Conservation (phyloP, 2,113 vertebrate species). For the Misgurnus mizolepis region DNA sequence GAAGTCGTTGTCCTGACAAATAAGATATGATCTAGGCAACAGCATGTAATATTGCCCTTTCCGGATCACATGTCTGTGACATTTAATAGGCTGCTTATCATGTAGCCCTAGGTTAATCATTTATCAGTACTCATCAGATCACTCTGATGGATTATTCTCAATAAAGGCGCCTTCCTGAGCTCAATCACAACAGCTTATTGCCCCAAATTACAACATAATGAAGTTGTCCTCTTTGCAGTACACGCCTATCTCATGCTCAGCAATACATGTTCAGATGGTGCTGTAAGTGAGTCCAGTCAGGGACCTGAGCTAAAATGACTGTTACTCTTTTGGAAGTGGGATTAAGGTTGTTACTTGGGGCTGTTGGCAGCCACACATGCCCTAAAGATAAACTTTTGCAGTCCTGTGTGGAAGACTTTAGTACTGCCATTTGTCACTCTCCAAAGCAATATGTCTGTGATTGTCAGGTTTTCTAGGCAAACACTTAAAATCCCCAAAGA, state of each 20-base stretch:
- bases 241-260: slow-evolving; percentile 48
- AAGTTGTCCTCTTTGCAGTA: slow-evolving; percentile 28
- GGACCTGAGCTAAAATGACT: slow-evolving; percentile 73
- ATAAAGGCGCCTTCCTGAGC: slow-evolving; percentile 58
- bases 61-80: slow-evolving; percentile 57
- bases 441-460: slow-evolving; percentile 76
- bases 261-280: slow-evolving; percentile 67
- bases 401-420: slow-evolving; percentile 79
- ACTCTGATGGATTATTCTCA: slow-evolving; percentile 65
- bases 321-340: slow-evolving; percentile 73
- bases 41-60: slow-evolving; percentile 57
- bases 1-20: slow-evolving; percentile 57
- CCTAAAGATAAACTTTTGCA: slow-evolving; percentile 83
- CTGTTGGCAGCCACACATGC: slow-evolving; percentile 82
- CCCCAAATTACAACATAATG: slow-evolving; percentile 62
- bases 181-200: slow-evolving; percentile 52
- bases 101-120: slow-evolving; percentile 64
- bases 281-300: slow-evolving; percentile 79
- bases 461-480: slow-evolving; percentile 71
- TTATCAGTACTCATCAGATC: slow-evolving; percentile 63
- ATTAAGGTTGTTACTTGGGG: slow-evolving; percentile 84
- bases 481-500: slow-evolving; percentile 61
- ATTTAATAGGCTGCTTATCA: slow-evolving; percentile 70
- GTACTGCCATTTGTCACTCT: slow-evolving; percentile 82
- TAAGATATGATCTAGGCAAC: slow-evolving; percentile 34